A percentile compares a stretch with the other conserved stretches of the same genome.
Evolutionary conservation across 2,888 invertebrate genomes (phyloP).

Genomic region (Pseudanteris insignis): DNA sequence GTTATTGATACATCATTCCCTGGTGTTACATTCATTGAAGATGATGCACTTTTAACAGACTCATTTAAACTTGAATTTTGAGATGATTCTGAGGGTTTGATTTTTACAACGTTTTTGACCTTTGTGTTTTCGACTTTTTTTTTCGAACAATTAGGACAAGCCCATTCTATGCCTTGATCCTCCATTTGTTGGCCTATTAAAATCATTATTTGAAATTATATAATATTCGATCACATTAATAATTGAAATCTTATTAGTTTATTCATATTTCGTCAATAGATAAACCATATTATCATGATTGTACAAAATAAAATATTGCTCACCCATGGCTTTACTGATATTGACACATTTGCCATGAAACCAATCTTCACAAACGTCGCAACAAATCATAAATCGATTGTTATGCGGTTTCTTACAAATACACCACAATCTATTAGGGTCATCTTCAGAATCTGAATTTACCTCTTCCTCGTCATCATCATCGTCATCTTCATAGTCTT

Average conservation of each 20-base stretch:
- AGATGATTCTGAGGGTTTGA: conserved; percentile 14
- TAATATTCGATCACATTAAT: neutral
- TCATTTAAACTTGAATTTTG: conserved; percentile 19
- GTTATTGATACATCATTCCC: conserved; percentile 4
- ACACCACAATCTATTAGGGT: conserved; percentile 93
- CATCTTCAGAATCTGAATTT: conserved; percentile 85
- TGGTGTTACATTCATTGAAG: conserved; percentile 2
- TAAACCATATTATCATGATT: no score
- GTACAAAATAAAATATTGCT: conserved; percentile 40
- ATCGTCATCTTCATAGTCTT: conserved; percentile 67
- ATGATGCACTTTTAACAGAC: conserved; percentile 2
- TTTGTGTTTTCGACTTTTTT: conserved; percentile 64
- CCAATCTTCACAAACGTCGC: conserved; percentile 96
- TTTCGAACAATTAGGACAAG: conserved; percentile 83
- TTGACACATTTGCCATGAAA: conserved; percentile 98
- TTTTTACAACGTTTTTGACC: conserved; percentile 15
- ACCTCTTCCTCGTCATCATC: conserved; percentile 69
- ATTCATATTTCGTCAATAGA: conserved; percentile 3
- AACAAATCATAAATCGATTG: conserved; percentile 97
- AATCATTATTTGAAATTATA: no score
- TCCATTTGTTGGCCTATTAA: conserved; percentile 82
- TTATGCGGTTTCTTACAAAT: conserved; percentile 95
- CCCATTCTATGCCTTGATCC: conserved; percentile 86
- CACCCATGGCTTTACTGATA: conserved; percentile 87
- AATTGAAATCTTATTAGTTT: no score